phyloP scores from a whole-genome alignment of 2,113 vertebrate species.

The Labrus mixtus region DNA sequence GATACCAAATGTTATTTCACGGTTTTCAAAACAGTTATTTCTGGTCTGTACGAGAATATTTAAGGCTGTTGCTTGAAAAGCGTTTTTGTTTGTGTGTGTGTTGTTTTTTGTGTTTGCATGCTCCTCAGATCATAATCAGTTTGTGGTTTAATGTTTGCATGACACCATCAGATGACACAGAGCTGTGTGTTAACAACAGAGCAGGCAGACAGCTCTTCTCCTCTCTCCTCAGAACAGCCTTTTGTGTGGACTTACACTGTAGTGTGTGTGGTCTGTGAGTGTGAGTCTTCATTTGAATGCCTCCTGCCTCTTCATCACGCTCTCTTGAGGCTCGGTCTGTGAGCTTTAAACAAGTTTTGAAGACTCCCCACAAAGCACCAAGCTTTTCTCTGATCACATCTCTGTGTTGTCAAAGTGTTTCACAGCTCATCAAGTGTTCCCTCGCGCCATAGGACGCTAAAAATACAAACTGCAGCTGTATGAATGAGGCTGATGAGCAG shows the following conservation, averaged over 20 bases:
- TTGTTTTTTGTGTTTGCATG: background rate
- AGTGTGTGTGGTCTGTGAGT: conserved; percentile 2
- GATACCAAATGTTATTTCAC: too few relatives aligned
- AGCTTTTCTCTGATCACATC: background rate
- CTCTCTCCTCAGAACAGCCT: background rate
- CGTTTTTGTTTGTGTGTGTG: background rate
- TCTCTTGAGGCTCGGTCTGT: background rate
- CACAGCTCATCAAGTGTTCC: conserved; percentile 7
- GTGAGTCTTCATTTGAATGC: background rate
- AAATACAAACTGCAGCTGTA: background rate
- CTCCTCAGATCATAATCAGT: conserved; percentile 7
- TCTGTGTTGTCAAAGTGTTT: conserved; percentile 4
- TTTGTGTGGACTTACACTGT: background rate
- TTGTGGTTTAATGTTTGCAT: background rate
- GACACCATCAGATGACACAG: background rate
- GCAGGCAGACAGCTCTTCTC: background rate
- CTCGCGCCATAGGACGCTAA: background rate
- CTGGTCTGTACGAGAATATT: background rate
- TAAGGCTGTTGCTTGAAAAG: too few relatives aligned
- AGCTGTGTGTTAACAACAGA: background rate
- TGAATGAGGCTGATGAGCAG: background rate
- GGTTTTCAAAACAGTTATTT: too few relatives aligned
- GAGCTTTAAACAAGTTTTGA: background rate
- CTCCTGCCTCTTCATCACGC: background rate
- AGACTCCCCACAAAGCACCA: conserved; percentile 1